Percentiles rank a stretch among this genome's conserved stretches.
Conservation (phyloP, 2,888 invertebrate genomes). For the Suillia variegata region DNA sequence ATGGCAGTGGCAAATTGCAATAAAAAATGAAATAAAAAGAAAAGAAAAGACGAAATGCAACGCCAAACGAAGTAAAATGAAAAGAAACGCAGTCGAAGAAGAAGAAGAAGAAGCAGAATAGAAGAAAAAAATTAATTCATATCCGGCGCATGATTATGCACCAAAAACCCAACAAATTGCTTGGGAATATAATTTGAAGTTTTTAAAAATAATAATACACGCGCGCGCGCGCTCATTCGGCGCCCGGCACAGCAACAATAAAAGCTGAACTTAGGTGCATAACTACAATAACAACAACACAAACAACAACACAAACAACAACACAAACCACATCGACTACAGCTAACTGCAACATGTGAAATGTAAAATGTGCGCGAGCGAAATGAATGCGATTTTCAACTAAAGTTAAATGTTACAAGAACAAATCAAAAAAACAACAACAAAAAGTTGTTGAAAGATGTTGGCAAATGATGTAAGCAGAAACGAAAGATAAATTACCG, state of each 20-base stretch:
- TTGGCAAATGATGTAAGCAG: too few species aligned
- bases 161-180: constrained; percentile 31
- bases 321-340: neutral
- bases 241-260: constrained; percentile 15
- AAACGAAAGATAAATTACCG: too few species aligned
- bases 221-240: too few species aligned
- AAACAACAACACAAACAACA: constrained; percentile 24
- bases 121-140: constrained; percentile 49
- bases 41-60: neutral
- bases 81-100: too few species aligned
- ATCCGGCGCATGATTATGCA: constrained; percentile 54
- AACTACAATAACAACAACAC: constrained; percentile 28
- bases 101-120: too few species aligned
- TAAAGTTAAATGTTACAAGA: neutral
- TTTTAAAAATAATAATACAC: constrained; percentile 31
- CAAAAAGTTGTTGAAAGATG: too few species aligned
- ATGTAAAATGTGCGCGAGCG: too few species aligned
- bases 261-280: constrained; percentile 4
- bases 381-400: too few species aligned
- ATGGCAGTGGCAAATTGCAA: neutral
- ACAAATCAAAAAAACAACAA: neutral
- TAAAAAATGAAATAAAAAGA: too few species aligned
- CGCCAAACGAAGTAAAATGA: neutral
- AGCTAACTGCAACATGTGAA: neutral
- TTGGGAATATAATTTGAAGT: constrained; percentile 38